Evolutionary conservation across 2,888 invertebrate genomes (phyloP).

Genomic region (Busseola fusca): DNA sequence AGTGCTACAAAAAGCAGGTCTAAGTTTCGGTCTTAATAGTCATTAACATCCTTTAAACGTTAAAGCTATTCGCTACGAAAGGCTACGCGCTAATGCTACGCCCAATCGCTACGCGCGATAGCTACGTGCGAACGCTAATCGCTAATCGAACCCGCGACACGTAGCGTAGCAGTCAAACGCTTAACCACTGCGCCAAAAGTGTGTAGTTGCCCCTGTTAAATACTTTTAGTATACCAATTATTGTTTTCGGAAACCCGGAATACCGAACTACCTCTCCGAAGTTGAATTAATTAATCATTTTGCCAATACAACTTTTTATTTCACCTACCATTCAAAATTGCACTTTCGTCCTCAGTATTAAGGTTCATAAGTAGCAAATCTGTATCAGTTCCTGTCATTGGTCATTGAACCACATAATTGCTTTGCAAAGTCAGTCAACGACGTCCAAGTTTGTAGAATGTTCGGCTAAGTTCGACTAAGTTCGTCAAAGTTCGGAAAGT

Average conservation of each 20-base stretch:
- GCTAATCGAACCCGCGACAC: no score
- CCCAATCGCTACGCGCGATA: no score
- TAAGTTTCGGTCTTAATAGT: neutral
- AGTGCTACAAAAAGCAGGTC: neutral
- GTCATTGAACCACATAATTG: conserved; percentile 65
- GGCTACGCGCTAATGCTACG: no score
- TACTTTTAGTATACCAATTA: neutral
- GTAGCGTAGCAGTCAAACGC: no score
- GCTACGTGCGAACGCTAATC: no score
- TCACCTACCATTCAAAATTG: conserved; percentile 16
- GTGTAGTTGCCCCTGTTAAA: neutral
- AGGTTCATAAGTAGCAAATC: conserved; percentile 17
- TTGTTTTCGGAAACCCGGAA: conserved; percentile 1
- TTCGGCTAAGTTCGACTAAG: conserved; percentile 50
- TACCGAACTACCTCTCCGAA: conserved; percentile 7
- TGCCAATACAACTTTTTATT: conserved; percentile 47
- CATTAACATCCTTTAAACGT: neutral
- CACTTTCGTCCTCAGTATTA: conserved; percentile 28
- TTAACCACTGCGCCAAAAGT: no score
- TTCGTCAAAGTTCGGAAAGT: conserved; percentile 56
- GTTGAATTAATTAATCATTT: conserved; percentile 54
- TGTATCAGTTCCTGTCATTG: conserved; percentile 48
- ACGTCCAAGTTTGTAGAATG: conserved; percentile 58
- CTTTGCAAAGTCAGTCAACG: conserved; percentile 59
- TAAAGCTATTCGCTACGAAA: no score